Evolutionary conservation across 2,888 invertebrate genomes (phyloP), one percentile per base, ranked within the genome.

Genomic region (Drosophila tripunctata): DNA sequence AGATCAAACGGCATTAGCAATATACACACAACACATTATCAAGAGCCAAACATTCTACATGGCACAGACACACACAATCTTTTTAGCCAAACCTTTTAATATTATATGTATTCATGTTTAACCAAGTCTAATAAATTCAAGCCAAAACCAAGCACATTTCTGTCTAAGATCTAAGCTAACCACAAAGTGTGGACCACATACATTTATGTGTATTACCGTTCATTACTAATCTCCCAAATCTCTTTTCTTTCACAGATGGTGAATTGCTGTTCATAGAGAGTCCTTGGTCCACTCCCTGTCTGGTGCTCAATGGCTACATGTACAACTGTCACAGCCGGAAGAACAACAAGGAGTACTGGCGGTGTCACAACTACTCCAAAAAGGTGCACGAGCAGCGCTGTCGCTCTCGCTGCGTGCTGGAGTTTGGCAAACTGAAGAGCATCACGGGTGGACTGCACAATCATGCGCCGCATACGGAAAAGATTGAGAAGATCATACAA

Each of bases 361-460:
- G 92, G 8, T 92, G 92, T 38, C 92, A 92, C 69, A 92, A 92
- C 72, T 92, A 92, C 65, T 92, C 92, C 2, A 92, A 91, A 63
- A 90, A 90, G 62, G 68, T 84, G 19, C 88, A 89, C 62, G 88
- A 89, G 15, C 84, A 89, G 45, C 88, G 92, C 4, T 92, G 92
- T 65, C 89, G 91, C 2, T 90, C 92, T 0, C 87, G 92, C 3
- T 92, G 92, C 65, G 91, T 92, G 0, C 80, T 92, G 3, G 90
- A 90, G 41, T 88, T 90, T 73, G 91, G 91, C 7, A 88, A 87
- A 48, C 76, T 92, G 0, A 90, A 89, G 55, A 88, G 89, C 2
- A 79, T 90, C 3, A 90, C 92, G 0, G 92, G 92, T 0, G 91
- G 91, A 0, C 63, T 67, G 0, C 92, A 92, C 57, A 91, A 92